These are phyloP conservation scores for Apamea monoglypha DNA, from an alignment of 2,888 invertebrate species.

Conservation along the genomic window DNA sequence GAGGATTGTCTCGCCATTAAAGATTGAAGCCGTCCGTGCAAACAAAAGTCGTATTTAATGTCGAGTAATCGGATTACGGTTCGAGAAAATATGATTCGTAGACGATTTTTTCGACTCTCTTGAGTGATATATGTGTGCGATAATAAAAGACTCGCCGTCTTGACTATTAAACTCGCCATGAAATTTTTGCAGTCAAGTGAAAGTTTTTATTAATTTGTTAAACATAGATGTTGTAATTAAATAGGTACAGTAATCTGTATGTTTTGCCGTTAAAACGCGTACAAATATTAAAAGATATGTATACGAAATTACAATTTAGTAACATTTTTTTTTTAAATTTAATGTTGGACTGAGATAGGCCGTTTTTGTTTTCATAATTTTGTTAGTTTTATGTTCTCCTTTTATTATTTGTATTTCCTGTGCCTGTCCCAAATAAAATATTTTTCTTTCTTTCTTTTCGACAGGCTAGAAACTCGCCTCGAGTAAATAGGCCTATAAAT, in stretches of 20 bases:
- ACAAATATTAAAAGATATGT: not conserved
- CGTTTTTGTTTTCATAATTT: not conserved
- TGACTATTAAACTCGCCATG: not conserved
- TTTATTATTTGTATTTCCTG: no score
- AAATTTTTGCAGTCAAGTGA: not conserved
- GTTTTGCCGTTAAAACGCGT: not conserved
- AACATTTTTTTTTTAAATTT: no score
- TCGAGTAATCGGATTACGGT: no score
- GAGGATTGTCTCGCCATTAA: not conserved
- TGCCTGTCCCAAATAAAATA: not conserved
- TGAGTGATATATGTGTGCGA: not conserved
- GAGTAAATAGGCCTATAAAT: conserved; percentile 7
- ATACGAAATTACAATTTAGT: not conserved
- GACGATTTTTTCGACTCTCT: no score
- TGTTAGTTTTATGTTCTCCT: no score
- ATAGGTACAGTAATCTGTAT: not conserved
- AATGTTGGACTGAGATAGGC: not conserved
- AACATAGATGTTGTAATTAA: not conserved
- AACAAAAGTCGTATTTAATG: not conserved
- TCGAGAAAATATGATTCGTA: not conserved
- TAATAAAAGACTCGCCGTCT: no score
- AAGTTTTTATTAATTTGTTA: not conserved
- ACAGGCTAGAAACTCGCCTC: not conserved
- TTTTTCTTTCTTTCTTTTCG: not conserved
- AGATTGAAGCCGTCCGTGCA: no score